Evolutionary conservation across 1,140 invertebrate species (phyloP).

Genomic region (Zeugodacus cucurbitae): DNA sequence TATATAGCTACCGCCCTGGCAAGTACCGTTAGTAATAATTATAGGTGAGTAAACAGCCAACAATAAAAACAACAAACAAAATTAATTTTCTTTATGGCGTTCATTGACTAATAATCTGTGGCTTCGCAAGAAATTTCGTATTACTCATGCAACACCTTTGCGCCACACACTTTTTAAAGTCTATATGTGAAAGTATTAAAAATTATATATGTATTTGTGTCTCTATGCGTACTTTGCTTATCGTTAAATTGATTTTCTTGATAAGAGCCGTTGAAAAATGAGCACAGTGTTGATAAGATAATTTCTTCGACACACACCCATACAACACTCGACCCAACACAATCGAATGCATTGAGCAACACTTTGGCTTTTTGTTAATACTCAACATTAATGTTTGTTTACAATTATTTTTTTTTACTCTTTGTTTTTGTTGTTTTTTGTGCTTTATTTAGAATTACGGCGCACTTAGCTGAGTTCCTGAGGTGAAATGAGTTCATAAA

Average conservation of each 20-base stretch:
- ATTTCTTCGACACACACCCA: background rate
- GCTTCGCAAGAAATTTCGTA: background rate
- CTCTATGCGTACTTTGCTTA: background rate
- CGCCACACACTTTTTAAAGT: background rate
- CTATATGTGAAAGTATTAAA: background rate
- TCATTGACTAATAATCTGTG: background rate
- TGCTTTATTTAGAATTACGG: background rate
- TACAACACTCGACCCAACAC: background rate
- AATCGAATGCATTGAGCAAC: conserved; percentile 32
- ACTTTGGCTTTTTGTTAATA: background rate
- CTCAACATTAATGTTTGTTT: background rate
- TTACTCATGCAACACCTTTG: background rate
- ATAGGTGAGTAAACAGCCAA: no score
- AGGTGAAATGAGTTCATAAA: conserved; percentile 30
- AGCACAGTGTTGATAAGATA: conserved; percentile 23
- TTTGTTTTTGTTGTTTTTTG: background rate
- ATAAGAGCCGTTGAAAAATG: conserved; percentile 23
- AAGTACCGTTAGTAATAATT: background rate
- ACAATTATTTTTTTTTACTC: background rate
- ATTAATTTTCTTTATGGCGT: background rate
- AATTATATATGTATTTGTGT: background rate
- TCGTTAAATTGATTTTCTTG: conserved; percentile 13
- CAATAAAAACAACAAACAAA: background rate
- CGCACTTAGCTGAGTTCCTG: background rate
- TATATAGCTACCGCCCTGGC: background rate